These are phyloP conservation scores for Pipistrellus pygmaeus DNA, from an alignment of 2,797 vertebrate species.

Conservation along the genomic window DNA sequence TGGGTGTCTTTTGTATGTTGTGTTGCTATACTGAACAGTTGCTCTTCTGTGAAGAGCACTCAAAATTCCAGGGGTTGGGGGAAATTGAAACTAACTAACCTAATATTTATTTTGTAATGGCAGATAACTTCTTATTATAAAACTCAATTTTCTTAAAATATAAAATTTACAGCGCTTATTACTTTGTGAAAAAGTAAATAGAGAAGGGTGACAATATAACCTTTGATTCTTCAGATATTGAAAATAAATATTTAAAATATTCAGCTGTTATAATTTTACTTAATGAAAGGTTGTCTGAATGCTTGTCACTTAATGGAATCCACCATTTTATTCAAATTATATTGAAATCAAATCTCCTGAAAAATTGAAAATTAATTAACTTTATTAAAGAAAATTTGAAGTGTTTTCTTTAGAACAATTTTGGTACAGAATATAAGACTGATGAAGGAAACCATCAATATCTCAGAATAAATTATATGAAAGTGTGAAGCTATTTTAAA, in stretches of 20 bases:
- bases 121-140: constrained; percentile 33
- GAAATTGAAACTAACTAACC: background rate
- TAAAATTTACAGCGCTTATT: constrained; percentile 30
- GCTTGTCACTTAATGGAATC: constrained; percentile 81
- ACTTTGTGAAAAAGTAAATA: constrained; percentile 52
- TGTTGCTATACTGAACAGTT: background rate
- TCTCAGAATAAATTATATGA: background rate
- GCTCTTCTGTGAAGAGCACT: background rate
- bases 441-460: background rate
- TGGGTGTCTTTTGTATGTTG: background rate
- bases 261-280: constrained; percentile 72
- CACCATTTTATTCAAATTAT: constrained; percentile 77
- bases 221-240: constrained; percentile 72
- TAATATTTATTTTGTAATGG: constrained; percentile 8
- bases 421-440: background rate
- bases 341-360: constrained; percentile 81
- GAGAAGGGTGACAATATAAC: constrained; percentile 25
- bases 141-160: constrained; percentile 29
- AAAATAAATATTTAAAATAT: constrained; percentile 81
- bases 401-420: constrained; percentile 81
- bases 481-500: background rate
- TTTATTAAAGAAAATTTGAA: constrained; percentile 77
- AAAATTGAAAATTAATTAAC: constrained; percentile 85
- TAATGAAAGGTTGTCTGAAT: constrained; percentile 85
- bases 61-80: background rate